Conservation (phyloP, 2,113 vertebrate species). For the Saimiri boliviensis region DNA sequence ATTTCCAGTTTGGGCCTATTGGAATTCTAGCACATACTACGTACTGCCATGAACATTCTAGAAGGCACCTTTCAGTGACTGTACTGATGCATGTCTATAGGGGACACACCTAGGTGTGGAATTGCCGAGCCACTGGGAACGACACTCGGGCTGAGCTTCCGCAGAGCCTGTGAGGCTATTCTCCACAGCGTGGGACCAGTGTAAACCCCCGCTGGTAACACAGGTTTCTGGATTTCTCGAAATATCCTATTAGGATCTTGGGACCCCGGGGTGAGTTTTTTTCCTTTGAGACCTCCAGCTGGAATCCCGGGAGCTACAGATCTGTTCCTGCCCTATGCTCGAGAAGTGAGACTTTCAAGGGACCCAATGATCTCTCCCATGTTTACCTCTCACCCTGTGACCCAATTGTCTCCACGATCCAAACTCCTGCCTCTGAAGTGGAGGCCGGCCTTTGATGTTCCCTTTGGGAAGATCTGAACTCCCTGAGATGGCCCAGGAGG, state of each 20-base stretch:
- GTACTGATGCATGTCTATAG: fast-evolving
- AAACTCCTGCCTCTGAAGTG: background rate
- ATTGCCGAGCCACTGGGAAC: fast-evolving
- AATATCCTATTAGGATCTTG: background rate
- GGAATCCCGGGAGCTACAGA: background rate
- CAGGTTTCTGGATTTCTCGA: background rate
- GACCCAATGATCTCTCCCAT: background rate
- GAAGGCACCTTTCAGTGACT: background rate
- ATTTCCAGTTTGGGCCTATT: background rate
- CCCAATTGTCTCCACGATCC: background rate
- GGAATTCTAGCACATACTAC: background rate
- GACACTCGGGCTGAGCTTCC: fast-evolving
- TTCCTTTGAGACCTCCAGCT: background rate
- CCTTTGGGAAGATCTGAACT: background rate
- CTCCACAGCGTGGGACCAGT: background rate
- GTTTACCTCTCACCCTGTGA: background rate
- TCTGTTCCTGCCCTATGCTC: background rate
- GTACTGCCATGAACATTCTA: background rate
- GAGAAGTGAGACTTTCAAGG: background rate
- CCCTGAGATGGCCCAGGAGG: background rate
- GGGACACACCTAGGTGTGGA: background rate
- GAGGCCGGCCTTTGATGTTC: slow-evolving; percentile 21
- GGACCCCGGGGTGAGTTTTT: background rate
- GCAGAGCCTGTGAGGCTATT: fast-evolving
- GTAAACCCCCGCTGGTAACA: fast-evolving